Base-by-base conservation (phyloP, 2,113 vertebrate species). In the Helogale parvula region DNA sequence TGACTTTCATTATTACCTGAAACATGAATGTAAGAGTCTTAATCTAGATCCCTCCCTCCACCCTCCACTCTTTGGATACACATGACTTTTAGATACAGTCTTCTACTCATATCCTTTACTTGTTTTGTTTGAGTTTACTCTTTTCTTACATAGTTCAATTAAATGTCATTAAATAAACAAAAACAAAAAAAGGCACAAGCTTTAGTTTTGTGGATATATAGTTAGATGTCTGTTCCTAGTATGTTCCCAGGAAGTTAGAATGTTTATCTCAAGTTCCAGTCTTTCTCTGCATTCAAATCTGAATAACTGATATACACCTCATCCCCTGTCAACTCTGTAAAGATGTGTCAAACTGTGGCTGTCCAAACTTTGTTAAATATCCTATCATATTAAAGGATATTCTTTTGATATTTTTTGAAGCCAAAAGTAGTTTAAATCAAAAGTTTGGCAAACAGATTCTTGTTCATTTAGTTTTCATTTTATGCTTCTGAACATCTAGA, bases 121-220 rank as follows among this genome's bases (percentile, higher is more conserved):
- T 81, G 29, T 76, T 91, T 96, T 79, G 12, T 90, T 91, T 92
- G 38, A 17, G 38, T 94, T 96, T 94, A 79, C 82, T 92, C 14
- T 88, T 88, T 85, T 81, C 71, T 27, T 33, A 17, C n/a, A n/a
- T 21, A 83, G 29, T 74, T 92, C 79, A 93, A 35, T 45, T 77
- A 79, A 47, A 79, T 89, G 21, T 80, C 81, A 92, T 89, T 68
- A 96, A 95, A 50, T 93, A 97, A 93, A 57, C 16, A 85, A 77
- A 80, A 33, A 85, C 13, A 81, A 65, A 35, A 63, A 95, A 60
- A 54, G 41, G 5, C 72, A 57, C 29, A 97, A 93, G 27, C 13
- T 13, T 95, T 92, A 83, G 13, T 41, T 96, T 83, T 19, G 63
- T 60, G 60, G 63, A 12, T 66, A 5, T 69, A n/a, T n/a, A 54